Evolutionary conservation across 2,888 invertebrate species (phyloP), one percentile per base, ranked within the genome.

Genomic region (Zootermopsis nevadensis): DNA sequence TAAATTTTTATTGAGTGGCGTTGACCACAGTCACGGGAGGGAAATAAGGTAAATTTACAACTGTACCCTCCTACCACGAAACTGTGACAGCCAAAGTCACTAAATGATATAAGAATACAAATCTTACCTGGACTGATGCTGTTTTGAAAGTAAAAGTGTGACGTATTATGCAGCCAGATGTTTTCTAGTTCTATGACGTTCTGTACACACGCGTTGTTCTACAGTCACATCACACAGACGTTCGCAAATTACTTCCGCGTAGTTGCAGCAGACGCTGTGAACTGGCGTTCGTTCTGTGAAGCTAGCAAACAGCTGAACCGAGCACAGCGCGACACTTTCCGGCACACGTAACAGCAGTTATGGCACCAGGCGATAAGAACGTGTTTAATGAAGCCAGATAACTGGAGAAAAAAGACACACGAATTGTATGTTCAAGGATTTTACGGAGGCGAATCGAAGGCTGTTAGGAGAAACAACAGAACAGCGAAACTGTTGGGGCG

Each of bases 171-270:
- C n/a, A 8, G 60, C 27, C 4, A 60, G 60, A 27, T 4, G 60
- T 60, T 60, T 6, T 6, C 27, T 60, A n/a, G 27, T 48, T 12
- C 19, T 48, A 60, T 27, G 27, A 24, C 12, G 60, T 27, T 60
- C 15, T 60, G 0, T 6, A 27, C 12, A 24, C 60, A 60, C 60
- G 60, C 60, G n/a, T 27, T 60, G 27, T 24, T 76, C 15, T 38
- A 27, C 7, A 7, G 42, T 76, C 48, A 76, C 76, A 10, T 76
- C 27, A n/a, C 42, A 27, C n/a, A 76, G 42, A 27, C 33, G 31
- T 38, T 42, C 2, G 19, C 19, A 76, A 8, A 27, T n/a, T 27
- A 30, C 76, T 76, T 76, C 76, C 76, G 76, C 76, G 76, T 76
- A 35, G 76, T 42, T 30, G 38, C 42, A 48, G n/a, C 76, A 48